Conservation (phyloP, 2,888 invertebrate genomes). For the Drosophila atripex region DNA sequence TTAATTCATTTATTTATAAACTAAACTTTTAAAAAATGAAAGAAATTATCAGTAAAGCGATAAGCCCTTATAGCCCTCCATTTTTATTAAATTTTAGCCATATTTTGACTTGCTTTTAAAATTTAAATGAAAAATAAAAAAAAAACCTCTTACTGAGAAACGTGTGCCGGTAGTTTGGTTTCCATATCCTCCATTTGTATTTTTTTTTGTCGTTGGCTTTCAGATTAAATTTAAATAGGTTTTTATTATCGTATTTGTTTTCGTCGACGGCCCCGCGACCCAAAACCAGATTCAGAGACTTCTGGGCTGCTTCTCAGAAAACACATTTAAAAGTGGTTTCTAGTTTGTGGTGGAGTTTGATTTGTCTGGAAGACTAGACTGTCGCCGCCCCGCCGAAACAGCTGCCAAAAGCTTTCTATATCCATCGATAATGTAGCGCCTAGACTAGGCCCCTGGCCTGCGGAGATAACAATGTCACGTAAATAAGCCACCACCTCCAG, state of each 20-base stretch:
- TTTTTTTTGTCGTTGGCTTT: conserved; percentile 6
- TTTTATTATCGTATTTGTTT: conserved; percentile 38
- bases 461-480: conserved; percentile 53
- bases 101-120: background rate
- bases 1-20: too few relatives aligned
- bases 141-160: conserved; percentile 3
- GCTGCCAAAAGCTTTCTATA: conserved; percentile 26
- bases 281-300: conserved; percentile 33
- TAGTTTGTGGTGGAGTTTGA: conserved; percentile 12
- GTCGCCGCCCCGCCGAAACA: too few relatives aligned
- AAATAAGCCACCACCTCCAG: conserved; percentile 26
- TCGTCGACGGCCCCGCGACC: conserved; percentile 3
- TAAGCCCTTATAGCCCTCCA: too few relatives aligned
- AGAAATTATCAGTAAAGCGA: background rate
- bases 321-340: conserved; percentile 26
- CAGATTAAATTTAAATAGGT: conserved; percentile 40
- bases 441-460: conserved; percentile 20
- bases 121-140: background rate
- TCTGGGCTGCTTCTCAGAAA: conserved; percentile 16
- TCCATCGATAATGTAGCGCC: conserved; percentile 22
- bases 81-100: background rate
- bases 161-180: conserved; percentile 21
- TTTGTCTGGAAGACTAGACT: conserved; percentile 15
- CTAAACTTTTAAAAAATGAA: background rate
- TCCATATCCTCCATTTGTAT: conserved; percentile 1